Evolutionary conservation across 2,797 vertebrate genomes (phyloP), one percentile per base, ranked within the genome.

Genomic region (Chelon labrosus): DNA sequence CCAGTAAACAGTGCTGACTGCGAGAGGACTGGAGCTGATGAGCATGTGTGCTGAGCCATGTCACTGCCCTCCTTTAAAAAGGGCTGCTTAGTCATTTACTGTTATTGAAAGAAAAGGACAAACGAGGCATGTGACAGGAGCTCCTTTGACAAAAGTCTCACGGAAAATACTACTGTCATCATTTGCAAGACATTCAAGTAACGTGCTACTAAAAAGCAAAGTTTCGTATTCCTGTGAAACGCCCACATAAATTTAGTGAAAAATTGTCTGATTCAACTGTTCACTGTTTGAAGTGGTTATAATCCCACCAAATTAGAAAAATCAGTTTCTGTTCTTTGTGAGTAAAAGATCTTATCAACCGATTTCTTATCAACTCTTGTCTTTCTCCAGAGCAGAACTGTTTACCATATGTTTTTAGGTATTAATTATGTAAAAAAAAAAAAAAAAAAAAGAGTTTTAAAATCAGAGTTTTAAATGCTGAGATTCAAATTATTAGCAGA

Each of bases 211-310:
- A 7, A 51, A 13, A 5, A 4, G 44, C 19, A 52, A 13, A 27
- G 41, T 65, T 74, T 80, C 41, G 11, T 12, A 50, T 76, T 16
- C 56, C 25, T 63, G 16, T 50, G 20, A 2, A 42, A 31, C n/a
- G 7, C 20, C 27, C 57, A 70, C 57, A 17, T 25, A 16, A n/a
- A 41, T 50, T 54, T 42, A 7, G 42, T 54, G 25, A 25, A 22
- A 31, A 50, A 51, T 13, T 54, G 44, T 56, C 7, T 42, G 52
- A 12, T 19, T 61, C 12, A 19, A 14, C 0, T 1, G 22, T 57
- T 62, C 9, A 1, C 16, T 60, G 4, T 4, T 14, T 73, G 13
- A 37, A 44, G 17, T 65, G 27, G 39, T 27, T 63, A 27, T 64
- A n/a, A 65, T 37, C 3, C 51, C 7, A 20, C 13, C 49, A 25